Percentiles rank a stretch among this genome's conserved stretches.
Evolutionary conservation across 2,888 invertebrate genomes (phyloP).

Genomic region (Sarcophaga rosellei): DNA sequence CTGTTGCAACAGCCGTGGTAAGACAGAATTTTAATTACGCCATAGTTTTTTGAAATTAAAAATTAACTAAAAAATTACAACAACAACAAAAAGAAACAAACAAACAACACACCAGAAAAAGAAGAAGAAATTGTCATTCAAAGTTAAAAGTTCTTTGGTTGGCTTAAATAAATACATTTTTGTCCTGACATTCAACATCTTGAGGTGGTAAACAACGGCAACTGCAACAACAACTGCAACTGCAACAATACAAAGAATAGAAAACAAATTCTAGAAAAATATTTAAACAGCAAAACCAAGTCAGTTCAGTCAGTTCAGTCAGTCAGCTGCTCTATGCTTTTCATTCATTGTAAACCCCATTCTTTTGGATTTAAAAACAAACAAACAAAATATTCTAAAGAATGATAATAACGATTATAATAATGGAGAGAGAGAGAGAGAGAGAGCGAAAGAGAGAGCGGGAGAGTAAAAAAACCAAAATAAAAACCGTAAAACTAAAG

Average conservation of each 20-base stretch:
- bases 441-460: conserved; percentile 70
- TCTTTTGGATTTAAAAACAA: neutral
- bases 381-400: neutral
- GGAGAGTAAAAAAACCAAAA: conserved; percentile 70
- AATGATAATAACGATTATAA: conserved; percentile 1
- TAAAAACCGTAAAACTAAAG: conserved; percentile 65
- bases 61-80: conserved; percentile 27
- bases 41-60: conserved; percentile 43
- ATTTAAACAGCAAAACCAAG: too few relatives aligned
- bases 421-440: conserved; percentile 69
- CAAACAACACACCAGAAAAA: conserved; percentile 20
- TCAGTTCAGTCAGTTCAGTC: too few relatives aligned
- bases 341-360: too few relatives aligned
- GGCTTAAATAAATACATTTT: conserved; percentile 48
- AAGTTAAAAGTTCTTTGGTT: conserved; percentile 15
- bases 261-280: neutral
- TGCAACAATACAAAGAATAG: neutral
- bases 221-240: too few relatives aligned
- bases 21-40: conserved; percentile 58
- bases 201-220: neutral
- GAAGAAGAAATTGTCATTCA: conserved; percentile 49
- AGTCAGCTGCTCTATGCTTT: too few relatives aligned
- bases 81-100: conserved; percentile 22
- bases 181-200: conserved; percentile 21
- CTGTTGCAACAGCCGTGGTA: conserved; percentile 34